Conservation (phyloP, 2,113 vertebrate species). For the Gulo gulo region DNA sequence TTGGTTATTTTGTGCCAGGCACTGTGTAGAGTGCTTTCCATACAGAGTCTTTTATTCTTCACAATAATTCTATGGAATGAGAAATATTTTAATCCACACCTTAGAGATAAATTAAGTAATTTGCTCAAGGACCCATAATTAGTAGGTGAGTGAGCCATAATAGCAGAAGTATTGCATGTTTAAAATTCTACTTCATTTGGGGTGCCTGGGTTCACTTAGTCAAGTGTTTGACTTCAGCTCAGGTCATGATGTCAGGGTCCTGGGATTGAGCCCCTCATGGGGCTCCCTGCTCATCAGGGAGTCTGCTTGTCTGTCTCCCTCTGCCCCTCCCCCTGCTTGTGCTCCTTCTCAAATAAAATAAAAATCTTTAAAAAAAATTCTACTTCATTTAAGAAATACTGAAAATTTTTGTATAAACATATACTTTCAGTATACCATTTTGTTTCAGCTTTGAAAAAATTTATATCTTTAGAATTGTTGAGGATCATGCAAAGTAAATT, state of each 20-base stretch:
- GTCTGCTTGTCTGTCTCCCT: not conserved
- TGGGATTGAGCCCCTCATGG: not conserved
- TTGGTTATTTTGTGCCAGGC: not conserved
- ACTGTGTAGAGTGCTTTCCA: not conserved
- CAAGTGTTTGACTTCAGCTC: not conserved
- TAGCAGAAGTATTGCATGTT: not conserved
- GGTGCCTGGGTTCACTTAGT: not conserved
- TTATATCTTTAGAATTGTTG: not conserved
- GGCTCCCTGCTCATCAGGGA: not conserved
- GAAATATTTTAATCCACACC: not conserved
- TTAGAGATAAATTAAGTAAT: not conserved
- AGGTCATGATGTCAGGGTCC: not conserved
- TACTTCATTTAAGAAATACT: not conserved
- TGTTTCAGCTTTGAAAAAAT: not conserved
- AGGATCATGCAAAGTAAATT: not conserved
- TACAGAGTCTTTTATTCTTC: not conserved
- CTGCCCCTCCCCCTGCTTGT: not conserved
- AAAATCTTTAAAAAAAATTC: not conserved
- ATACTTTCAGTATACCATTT: not conserved
- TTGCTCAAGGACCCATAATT: not conserved
- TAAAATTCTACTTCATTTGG: not conserved
- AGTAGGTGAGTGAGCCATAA: not conserved
- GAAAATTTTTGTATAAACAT: not conserved
- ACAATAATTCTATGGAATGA: not conserved
- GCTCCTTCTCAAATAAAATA: not conserved